Evolutionary conservation across 1,140 invertebrate species (phyloP).

Genomic region (Bombus vancouverensis): DNA sequence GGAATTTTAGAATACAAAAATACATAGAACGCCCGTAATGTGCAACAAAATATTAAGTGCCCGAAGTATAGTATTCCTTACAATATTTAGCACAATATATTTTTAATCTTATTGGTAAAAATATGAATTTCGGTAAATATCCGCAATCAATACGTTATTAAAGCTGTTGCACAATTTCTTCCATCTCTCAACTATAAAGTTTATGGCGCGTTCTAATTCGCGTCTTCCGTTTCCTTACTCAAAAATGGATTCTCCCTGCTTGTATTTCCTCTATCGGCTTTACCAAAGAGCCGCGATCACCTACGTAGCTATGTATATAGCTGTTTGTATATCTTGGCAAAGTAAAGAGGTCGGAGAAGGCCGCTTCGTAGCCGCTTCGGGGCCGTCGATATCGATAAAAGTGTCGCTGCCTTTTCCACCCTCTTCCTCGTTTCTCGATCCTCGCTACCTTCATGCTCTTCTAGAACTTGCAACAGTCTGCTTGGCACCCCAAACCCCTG

Average conservation of each 20-base stretch:
- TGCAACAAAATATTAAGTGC: too few relatives aligned
- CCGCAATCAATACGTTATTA: background rate
- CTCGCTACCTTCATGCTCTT: background rate
- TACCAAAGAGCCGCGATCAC: constrained; percentile 35
- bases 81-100: background rate
- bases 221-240: constrained; percentile 10
- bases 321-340: constrained; percentile 58
- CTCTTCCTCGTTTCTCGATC: constrained; percentile 45
- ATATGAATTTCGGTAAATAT: background rate
- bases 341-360: constrained; percentile 55
- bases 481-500: constrained; percentile 19
- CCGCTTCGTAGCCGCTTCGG: constrained; percentile 48
- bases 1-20: too few relatives aligned
- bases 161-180: background rate
- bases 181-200: background rate
- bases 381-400: constrained; percentile 63
- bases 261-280: constrained; percentile 39
- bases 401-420: constrained; percentile 54
- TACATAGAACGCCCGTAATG: too few relatives aligned
- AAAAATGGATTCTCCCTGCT: background rate
- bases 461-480: constrained; percentile 34
- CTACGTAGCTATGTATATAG: background rate
- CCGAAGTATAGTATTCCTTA: too few relatives aligned
- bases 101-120: background rate
- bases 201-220: constrained; percentile 10